Conservation (phyloP, 23 tunicate species). For the Ciona savignyi region DNA sequence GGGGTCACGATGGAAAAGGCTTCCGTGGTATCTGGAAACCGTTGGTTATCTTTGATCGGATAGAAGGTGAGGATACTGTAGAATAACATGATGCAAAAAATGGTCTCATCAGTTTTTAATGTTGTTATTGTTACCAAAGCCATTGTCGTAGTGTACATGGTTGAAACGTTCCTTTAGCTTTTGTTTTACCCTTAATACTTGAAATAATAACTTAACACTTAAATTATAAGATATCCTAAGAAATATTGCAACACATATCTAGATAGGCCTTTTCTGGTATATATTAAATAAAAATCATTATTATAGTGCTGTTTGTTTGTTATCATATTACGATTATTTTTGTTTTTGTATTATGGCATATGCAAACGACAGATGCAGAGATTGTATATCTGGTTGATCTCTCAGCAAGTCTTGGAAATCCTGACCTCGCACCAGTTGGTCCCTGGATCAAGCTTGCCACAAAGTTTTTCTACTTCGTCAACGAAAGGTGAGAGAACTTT, state of each 20-base stretch:
- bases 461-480: conserved; percentile 40
- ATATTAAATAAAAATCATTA: not conserved
- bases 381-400: conserved; percentile 53
- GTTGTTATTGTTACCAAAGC: too few species aligned
- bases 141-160: too few species aligned
- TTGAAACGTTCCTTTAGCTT: too few species aligned
- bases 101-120: not conserved
- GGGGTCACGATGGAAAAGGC: conserved; percentile 25
- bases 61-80: conserved; percentile 49
- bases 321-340: too few species aligned
- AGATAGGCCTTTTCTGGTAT: not conserved
- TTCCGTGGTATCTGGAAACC: conserved; percentile 59
- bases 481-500: too few species aligned
- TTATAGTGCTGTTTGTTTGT: too few species aligned
- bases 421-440: conserved; percentile 3
- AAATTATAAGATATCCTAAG: too few species aligned
- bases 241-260: not conserved
- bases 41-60: conserved; percentile 8
- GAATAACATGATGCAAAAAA: too few species aligned
- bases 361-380: conserved; percentile 40
- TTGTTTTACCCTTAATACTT: too few species aligned
- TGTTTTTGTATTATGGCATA: too few species aligned
- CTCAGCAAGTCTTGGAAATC: conserved; percentile 23
- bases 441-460: conserved; percentile 38
- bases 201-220: too few species aligned